Percentiles rank a stretch among this genome's conserved stretches.
Evolutionary conservation across 92 coral and sea anemone species (phyloP).

Genomic region (Ricordea florida): DNA sequence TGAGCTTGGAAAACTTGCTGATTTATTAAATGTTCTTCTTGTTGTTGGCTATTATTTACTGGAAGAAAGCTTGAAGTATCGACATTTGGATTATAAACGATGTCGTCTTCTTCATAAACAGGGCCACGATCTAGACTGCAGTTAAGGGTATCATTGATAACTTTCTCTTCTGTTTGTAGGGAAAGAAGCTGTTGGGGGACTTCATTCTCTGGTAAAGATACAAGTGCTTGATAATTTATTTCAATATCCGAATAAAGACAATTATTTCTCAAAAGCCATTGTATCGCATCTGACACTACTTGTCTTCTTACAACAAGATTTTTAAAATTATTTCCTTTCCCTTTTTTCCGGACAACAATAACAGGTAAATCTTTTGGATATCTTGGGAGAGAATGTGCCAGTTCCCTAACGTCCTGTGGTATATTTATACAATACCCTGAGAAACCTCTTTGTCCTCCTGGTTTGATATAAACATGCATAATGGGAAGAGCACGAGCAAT

Average conservation of each 20-base stretch:
- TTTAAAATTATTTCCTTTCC: conserved; percentile 19
- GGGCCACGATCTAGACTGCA: conserved; percentile 31
- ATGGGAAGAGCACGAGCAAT: conserved; percentile 58
- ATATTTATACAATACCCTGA: conserved; percentile 45
- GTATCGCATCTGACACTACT: conserved; percentile 18
- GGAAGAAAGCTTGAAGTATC: conserved; percentile 51
- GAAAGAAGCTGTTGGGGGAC: conserved; percentile 35
- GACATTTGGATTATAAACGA: conserved; percentile 31
- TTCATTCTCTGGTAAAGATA: conserved; percentile 43
- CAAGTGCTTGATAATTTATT: conserved; percentile 20
- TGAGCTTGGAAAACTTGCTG: conserved; percentile 11
- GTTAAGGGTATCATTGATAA: conserved; percentile 25
- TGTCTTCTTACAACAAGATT: conserved; percentile 30
- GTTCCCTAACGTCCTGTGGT: conserved; percentile 32
- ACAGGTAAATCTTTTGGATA: conserved; percentile 33
- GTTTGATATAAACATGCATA: conserved; percentile 50
- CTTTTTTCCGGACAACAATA: conserved; percentile 7
- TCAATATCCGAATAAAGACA: conserved; percentile 32
- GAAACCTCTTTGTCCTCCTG: conserved; percentile 36
- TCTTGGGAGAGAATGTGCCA: conserved; percentile 37
- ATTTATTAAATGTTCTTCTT: conserved; percentile 16
- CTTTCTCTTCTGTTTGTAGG: conserved; percentile 41
- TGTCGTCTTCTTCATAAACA: conserved; percentile 29
- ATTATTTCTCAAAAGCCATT: conserved; percentile 28
- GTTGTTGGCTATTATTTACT: conserved; percentile 21